phyloP scores from a whole-genome alignment of 2,113 vertebrate species.

The Calonectris borealis region DNA sequence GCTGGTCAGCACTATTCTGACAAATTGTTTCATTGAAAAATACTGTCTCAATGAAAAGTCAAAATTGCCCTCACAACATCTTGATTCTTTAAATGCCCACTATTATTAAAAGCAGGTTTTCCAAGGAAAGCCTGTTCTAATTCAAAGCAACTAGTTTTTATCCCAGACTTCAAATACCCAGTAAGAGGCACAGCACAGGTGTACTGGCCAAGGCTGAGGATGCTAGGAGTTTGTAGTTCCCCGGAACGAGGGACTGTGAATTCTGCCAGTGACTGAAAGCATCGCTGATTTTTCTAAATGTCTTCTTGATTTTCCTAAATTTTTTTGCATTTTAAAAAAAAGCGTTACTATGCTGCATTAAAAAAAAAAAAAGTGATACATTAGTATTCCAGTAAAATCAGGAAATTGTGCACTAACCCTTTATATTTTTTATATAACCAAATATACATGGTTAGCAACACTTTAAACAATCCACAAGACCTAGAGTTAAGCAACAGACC shows the following conservation, averaged over 20 bases:
- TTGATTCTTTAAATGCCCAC: neutral
- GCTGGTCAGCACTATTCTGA: neutral
- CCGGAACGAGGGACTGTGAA: neutral
- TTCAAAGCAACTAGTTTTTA: neutral
- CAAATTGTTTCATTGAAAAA: neutral
- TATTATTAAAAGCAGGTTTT: neutral
- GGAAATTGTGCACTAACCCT: neutral
- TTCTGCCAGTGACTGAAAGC: neutral
- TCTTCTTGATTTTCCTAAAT: neutral
- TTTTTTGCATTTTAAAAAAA: neutral
- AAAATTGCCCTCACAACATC: neutral
- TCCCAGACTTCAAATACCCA: neutral
- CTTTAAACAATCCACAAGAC: neutral
- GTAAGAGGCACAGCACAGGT: neutral
- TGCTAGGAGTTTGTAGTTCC: neutral
- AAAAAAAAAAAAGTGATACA: fast-evolving
- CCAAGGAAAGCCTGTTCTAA: neutral
- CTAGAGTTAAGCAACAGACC: neutral
- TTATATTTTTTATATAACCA: neutral
- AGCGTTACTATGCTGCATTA: fast-evolving
- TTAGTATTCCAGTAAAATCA: neutral
- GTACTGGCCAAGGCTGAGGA: neutral
- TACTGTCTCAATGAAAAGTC: neutral
- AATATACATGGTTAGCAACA: neutral
- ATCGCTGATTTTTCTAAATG: neutral